Base-by-base conservation (phyloP, 2,113 vertebrate genomes). In the Ascaphus truei region DNA sequence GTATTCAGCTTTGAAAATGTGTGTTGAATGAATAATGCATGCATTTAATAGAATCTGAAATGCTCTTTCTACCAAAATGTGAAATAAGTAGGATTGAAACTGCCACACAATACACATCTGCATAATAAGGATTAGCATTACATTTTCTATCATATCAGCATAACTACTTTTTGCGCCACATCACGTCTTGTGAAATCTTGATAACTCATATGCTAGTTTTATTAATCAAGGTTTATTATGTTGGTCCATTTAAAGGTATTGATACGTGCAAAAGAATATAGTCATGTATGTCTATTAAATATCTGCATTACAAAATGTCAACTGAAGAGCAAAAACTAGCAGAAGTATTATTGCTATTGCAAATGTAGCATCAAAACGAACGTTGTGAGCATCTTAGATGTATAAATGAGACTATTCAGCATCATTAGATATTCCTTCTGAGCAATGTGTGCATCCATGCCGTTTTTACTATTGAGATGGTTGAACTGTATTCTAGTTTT, bases 11-110 rank as follows among this genome's bases (percentile, higher is more conserved):
- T 39, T 53, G 48, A 52, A 64, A 47, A 41, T 50, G 33, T 20
- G 48, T 22, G 33, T 55, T 37, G 62, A 65, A 41, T 56, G 63
- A 56, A 55, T 67, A 43, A 45, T 67, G 27, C 53, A 56, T 53
- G 51, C 51, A 30, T 67, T 56, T 67, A 45, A 39, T 43, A 55
- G 37, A 55, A 55, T 52, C 33, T 29, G 34, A 52, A 20, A 65
- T 65, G 25, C 25, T 45, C 33, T 65, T 41, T 34, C 62, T 9
- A 41, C 63, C 63, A 66, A 55, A 52, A 43, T 52, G 33, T 55
- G 37, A 55, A 53, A 52, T 53, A 52, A 65, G 36, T 26, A 26
- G n/a, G 62, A 65, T 65, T 65, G 52, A 53, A 51, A 53, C 50
- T 29, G 48, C 48, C 5, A 27, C 15, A 53, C 41, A n/a, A 22